Percentiles rank a stretch among this genome's conserved stretches.
phyloP scores from a whole-genome alignment of 2,113 vertebrate genomes.

The Tachysurus fulvidraco region DNA sequence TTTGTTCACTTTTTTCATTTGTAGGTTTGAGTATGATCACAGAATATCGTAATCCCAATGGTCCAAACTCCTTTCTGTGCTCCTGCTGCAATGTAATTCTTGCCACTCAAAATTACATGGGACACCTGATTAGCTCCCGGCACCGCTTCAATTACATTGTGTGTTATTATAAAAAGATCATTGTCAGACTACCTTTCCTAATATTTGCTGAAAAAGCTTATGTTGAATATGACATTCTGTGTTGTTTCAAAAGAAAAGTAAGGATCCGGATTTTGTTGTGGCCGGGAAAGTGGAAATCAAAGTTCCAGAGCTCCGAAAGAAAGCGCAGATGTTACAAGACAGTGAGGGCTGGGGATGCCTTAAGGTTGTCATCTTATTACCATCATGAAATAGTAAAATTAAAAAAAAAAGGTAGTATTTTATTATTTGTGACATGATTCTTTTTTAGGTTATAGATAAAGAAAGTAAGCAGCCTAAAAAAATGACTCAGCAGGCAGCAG shows the following conservation, averaged over 20 bases:
- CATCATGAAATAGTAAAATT: neutral
- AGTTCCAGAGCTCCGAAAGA: neutral
- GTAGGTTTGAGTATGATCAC: constrained; percentile 43
- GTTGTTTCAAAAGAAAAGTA: constrained; percentile 36
- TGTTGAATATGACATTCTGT: neutral
- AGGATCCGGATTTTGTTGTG: constrained; percentile 15
- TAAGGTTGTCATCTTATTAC: constrained; percentile 21
- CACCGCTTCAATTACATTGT: constrained; percentile 41
- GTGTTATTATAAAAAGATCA: neutral
- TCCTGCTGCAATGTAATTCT: constrained; percentile 31
- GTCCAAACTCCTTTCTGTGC: constrained; percentile 35
- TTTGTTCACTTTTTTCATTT: neutral
- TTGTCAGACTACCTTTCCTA: neutral
- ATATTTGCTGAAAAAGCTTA: neutral
- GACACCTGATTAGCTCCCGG: constrained; percentile 12
- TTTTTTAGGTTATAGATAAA: constrained; percentile 36
- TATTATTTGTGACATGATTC: neutral
- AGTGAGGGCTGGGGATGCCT: constrained; percentile 35
- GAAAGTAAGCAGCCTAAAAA: constrained; percentile 13
- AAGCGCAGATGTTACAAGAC: constrained; percentile 32
- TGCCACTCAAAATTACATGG: neutral
- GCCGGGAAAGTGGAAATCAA: neutral
- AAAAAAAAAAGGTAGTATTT: neutral
- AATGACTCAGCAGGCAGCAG: neutral
- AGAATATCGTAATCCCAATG: constrained; percentile 27